Conservation (phyloP, 2,888 invertebrate species). For the Empis stercorea region DNA sequence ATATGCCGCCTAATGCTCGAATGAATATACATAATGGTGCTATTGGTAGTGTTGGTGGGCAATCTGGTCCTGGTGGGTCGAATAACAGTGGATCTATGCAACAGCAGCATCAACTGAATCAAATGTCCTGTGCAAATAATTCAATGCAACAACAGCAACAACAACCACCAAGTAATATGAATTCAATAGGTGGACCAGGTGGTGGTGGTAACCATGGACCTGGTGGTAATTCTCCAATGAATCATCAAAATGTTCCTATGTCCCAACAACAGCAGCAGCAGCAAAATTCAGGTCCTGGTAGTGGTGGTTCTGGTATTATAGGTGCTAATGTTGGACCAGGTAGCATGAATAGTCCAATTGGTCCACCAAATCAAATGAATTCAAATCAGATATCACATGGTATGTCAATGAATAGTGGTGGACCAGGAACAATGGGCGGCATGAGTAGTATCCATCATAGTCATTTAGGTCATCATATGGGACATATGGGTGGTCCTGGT, state of each 20-base stretch:
- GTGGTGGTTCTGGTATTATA: slow-evolving; percentile 17
- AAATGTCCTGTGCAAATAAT: slow-evolving; percentile 36
- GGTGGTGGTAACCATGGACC: slow-evolving; percentile 12
- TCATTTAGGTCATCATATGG: slow-evolving; percentile 12
- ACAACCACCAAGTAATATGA: slow-evolving; percentile 34
- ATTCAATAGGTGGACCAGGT: slow-evolving; percentile 34
- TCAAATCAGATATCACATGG: not conserved
- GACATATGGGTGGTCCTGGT: slow-evolving; percentile 36
- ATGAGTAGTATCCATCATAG: slow-evolving; percentile 19
- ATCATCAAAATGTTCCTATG: slow-evolving; percentile 36
- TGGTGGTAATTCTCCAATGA: slow-evolving; percentile 22
- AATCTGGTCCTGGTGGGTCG: slow-evolving; percentile 22
- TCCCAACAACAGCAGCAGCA: slow-evolving; percentile 16
- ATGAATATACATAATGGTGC: slow-evolving; percentile 44
- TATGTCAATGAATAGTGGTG: slow-evolving; percentile 23
- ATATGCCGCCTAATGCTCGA: slow-evolving; percentile 32
- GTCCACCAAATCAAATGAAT: no score
- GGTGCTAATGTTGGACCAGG: slow-evolving; percentile 15
- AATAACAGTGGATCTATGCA: slow-evolving; percentile 38
- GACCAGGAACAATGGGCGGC: slow-evolving; percentile 28
- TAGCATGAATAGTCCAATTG: slow-evolving; percentile 11
- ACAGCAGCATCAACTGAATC: slow-evolving; percentile 28
- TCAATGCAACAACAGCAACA: slow-evolving; percentile 3
- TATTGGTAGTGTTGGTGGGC: slow-evolving; percentile 30
- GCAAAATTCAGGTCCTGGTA: slow-evolving; percentile 27